Evolutionary conservation across 2,888 invertebrate genomes (phyloP).

Genomic region (Metalampra italica): DNA sequence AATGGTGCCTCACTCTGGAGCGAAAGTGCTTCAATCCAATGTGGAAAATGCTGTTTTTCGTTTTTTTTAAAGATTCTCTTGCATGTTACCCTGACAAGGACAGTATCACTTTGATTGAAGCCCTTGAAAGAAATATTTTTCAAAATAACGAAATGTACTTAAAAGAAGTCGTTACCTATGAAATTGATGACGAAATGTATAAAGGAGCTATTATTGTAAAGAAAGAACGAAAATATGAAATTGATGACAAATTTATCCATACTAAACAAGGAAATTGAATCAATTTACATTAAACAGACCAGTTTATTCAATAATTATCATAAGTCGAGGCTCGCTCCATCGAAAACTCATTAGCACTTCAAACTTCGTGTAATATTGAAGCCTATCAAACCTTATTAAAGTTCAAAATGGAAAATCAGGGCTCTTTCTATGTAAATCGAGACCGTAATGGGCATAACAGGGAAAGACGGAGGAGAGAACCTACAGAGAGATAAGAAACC

Average conservation of each 20-base stretch:
- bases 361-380: constrained; percentile 15
- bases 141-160: too few relatives aligned
- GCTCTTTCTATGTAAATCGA: constrained; percentile 46
- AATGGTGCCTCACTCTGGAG: background rate
- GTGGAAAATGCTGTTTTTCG: background rate
- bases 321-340: constrained; percentile 15
- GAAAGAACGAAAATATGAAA: too few relatives aligned
- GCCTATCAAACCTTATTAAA: constrained; percentile 31
- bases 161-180: too few relatives aligned
- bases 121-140: too few relatives aligned
- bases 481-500: background rate
- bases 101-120: too few relatives aligned
- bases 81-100: too few relatives aligned
- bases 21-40: background rate
- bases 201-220: too few relatives aligned
- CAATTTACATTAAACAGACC: constrained; percentile 8
- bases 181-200: too few relatives aligned
- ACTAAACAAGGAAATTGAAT: constrained; percentile 4
- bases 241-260: too few relatives aligned
- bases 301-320: constrained; percentile 15
- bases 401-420: constrained; percentile 27
- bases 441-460: constrained; percentile 21
- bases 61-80: background rate
- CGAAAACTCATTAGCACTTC: constrained; percentile 20
- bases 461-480: constrained; percentile 16